A percentile compares a stretch with the other conserved stretches of the same genome.
Evolutionary conservation across 2,113 vertebrate species (phyloP).

Genomic region (Oryzias woworae): DNA sequence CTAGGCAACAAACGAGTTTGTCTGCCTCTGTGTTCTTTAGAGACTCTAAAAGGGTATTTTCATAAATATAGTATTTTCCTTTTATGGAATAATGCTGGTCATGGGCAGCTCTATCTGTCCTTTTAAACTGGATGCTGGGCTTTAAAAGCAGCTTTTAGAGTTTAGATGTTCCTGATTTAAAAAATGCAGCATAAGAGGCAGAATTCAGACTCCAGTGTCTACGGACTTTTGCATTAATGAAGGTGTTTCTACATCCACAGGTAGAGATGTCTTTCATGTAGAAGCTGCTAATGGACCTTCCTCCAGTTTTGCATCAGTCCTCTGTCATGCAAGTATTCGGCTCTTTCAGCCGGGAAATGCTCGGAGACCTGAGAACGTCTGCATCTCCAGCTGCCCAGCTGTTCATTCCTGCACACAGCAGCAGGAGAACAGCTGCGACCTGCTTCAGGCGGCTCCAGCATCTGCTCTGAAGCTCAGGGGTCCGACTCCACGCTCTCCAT

Average conservation of each 20-base stretch:
- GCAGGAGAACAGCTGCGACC: constrained; percentile 35
- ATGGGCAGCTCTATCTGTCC: too few relatives aligned
- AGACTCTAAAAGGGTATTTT: too few relatives aligned
- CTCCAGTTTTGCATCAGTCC: constrained; percentile 22
- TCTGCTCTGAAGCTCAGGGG: constrained; percentile 16
- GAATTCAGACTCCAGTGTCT: neutral
- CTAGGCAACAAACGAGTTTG: too few relatives aligned
- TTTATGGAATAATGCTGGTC: too few relatives aligned
- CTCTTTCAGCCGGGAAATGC: constrained; percentile 47
- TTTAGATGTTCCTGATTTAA: too few relatives aligned
- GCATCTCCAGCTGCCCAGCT: constrained; percentile 27
- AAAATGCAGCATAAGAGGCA: neutral
- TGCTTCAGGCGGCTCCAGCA: constrained; percentile 25
- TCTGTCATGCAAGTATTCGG: constrained; percentile 62
- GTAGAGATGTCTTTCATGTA: constrained; percentile 48
- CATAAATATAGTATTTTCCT: too few relatives aligned
- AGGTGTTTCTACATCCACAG: constrained; percentile 31
- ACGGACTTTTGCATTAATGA: constrained; percentile 41
- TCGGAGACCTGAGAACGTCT: constrained; percentile 24
- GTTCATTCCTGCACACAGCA: constrained; percentile 26
- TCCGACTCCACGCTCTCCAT: neutral
- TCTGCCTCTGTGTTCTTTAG: too few relatives aligned
- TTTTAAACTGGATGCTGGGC: too few relatives aligned
- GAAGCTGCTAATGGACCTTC: constrained; percentile 33
- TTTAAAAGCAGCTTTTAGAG: too few relatives aligned